Conservation (phyloP, 2,113 vertebrate species). For the Zosterops japonicus region DNA sequence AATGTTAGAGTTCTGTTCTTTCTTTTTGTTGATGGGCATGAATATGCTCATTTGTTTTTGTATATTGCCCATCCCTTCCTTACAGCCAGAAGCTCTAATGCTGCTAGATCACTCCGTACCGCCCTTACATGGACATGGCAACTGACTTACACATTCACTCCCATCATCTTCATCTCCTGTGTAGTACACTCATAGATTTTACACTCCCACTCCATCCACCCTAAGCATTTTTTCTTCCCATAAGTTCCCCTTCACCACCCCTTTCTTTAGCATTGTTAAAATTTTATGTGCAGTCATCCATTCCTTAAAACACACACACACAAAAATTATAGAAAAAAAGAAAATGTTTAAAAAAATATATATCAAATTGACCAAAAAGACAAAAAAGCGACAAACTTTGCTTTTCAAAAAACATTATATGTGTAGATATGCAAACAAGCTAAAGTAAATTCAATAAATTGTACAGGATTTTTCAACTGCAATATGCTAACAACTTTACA, state of each 20-base stretch:
- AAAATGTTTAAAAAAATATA: constrained; percentile 83
- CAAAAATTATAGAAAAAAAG: constrained; percentile 82
- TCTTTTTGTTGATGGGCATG: constrained; percentile 98
- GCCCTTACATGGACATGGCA: constrained; percentile 99
- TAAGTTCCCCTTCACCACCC: constrained; percentile 58
- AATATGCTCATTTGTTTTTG: constrained; percentile 99
- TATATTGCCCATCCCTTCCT: constrained; percentile 99
- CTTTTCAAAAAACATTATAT: constrained; percentile 47
- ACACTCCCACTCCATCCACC: constrained; percentile 68
- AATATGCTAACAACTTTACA: constrained; percentile 78
- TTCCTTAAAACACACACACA: constrained; percentile 83
- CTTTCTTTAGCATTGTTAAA: constrained; percentile 86
- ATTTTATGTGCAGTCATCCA: constrained; percentile 88
- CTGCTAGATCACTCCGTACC: constrained; percentile 99
- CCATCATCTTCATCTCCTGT: constrained; percentile 96
- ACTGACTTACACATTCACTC: constrained; percentile 98
- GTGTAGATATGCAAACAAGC: constrained; percentile 64
- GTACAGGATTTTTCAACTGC: constrained; percentile 78
- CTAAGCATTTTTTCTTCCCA: constrained; percentile 75
- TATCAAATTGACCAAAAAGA: constrained; percentile 78
- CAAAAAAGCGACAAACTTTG: constrained; percentile 66
- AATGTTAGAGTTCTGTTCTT: constrained; percentile 99
- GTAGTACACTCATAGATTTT: constrained; percentile 94
- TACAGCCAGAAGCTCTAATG: constrained; percentile 99
- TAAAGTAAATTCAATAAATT: constrained; percentile 71